These are phyloP conservation scores for Serilophus lunatus DNA, from an alignment of 2,113 vertebrate genomes.

Conservation along the genomic window DNA sequence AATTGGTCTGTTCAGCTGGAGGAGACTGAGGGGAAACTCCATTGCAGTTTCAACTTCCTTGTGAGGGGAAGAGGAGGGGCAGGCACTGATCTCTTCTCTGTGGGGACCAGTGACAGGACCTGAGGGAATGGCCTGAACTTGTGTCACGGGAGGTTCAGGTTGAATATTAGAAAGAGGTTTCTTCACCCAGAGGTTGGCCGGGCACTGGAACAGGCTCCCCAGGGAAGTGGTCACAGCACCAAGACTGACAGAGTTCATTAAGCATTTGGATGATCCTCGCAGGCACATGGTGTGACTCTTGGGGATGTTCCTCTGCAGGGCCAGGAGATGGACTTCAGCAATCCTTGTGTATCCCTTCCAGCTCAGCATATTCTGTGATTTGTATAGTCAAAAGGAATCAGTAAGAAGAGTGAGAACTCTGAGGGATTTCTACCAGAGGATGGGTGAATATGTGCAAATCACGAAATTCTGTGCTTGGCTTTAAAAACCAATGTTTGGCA, in stretches of 20 bases:
- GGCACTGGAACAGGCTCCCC: not conserved
- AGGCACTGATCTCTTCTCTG: not conserved
- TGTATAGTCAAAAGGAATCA: not conserved
- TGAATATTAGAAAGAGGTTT: not conserved
- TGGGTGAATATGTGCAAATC: not conserved
- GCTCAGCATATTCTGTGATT: not conserved
- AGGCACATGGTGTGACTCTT: not conserved
- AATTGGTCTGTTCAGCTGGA: not conserved
- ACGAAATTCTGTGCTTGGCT: not conserved
- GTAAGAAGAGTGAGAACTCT: not conserved
- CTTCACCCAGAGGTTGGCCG: not conserved
- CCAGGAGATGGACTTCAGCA: not conserved
- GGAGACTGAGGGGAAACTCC: not conserved
- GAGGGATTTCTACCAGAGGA: rapidly evolving
- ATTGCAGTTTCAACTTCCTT: not conserved
- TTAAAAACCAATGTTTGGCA: not conserved
- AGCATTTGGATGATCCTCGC: not conserved
- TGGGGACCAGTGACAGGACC: not conserved
- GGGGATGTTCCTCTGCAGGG: not conserved
- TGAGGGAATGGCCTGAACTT: not conserved
- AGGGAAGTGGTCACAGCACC: not conserved
- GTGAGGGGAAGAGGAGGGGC: not conserved
- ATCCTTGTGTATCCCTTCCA: not conserved
- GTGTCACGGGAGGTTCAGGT: not conserved
- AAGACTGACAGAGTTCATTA: not conserved